These are phyloP conservation scores for Hypomecis punctinalis DNA, from an alignment of 2,888 invertebrate genomes.

Conservation along the genomic window DNA sequence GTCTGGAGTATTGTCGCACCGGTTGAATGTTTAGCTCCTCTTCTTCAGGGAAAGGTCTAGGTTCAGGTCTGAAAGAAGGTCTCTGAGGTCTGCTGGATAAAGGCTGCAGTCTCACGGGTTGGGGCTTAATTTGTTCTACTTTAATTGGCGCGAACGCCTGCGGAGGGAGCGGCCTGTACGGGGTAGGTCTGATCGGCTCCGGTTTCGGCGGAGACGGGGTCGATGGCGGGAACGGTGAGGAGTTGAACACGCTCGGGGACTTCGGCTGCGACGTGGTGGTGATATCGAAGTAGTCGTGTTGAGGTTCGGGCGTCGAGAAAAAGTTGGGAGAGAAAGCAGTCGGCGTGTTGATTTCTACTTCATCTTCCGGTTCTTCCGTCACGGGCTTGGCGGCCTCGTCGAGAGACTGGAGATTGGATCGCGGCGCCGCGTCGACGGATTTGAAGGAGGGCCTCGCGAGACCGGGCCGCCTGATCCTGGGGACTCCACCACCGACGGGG, in stretches of 20 bases:
- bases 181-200: constrained; percentile 77
- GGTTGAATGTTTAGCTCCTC: constrained; percentile 75
- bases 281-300: constrained; percentile 77
- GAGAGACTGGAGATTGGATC: constrained; percentile 77
- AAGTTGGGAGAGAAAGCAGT: constrained; percentile 76
- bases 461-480: constrained; percentile 74
- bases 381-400: constrained; percentile 87
- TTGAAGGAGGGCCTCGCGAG: constrained; percentile 75
- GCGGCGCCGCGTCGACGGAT: constrained; percentile 75
- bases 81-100: constrained; percentile 80
- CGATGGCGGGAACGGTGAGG: constrained; percentile 73
- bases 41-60: constrained; percentile 76
- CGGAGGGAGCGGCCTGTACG: constrained; percentile 74
- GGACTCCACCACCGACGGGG: constrained; percentile 58
- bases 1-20: constrained; percentile 76
- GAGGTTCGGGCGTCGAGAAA: constrained; percentile 75
- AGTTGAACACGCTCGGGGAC: constrained; percentile 76
- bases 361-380: constrained; percentile 88
- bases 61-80: constrained; percentile 81
- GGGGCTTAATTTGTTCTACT: constrained; percentile 71
- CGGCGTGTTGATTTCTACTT: constrained; percentile 82
- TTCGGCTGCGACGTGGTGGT: constrained; percentile 78
- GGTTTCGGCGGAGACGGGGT: constrained; percentile 67
- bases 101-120: constrained; percentile 77
- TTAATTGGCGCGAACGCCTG: constrained; percentile 73